Conservation (phyloP, 2,888 invertebrate genomes). For the Lordiphosa fenestrarum region DNA sequence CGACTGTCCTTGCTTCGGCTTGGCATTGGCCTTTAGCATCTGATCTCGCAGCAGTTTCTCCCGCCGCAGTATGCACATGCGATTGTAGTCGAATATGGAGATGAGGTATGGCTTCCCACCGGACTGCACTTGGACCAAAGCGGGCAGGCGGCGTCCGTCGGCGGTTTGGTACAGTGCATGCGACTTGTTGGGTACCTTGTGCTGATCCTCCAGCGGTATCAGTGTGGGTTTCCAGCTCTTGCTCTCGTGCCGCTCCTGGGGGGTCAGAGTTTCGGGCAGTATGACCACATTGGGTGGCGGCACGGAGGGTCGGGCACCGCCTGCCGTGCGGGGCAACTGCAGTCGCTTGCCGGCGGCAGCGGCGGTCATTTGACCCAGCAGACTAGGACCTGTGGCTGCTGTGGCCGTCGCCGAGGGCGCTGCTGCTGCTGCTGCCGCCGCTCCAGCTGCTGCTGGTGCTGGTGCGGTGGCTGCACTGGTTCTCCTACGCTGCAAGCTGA, state of each 20-base stretch:
- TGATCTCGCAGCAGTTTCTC: conserved; percentile 85
- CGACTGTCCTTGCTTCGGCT: conserved; percentile 19
- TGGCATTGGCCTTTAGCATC: conserved; percentile 69
- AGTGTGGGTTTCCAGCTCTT: conserved; percentile 88
- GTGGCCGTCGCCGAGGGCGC: not conserved
- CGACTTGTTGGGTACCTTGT: conserved; percentile 66
- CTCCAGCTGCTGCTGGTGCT: not conserved
- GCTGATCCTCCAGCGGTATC: conserved; percentile 84
- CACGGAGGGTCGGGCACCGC: conserved; percentile 53
- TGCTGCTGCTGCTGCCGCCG: conserved; percentile 66
- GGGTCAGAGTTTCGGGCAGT: conserved; percentile 77
- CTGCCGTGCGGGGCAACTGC: conserved; percentile 73
- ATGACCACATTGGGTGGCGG: conserved; percentile 77
- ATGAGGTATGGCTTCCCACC: conserved; percentile 90
- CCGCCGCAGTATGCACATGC: conserved; percentile 87
- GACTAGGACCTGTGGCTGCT: conserved; percentile 9
- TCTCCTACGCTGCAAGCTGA: conserved; percentile 82
- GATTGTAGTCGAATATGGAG: conserved; percentile 89
- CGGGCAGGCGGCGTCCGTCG: conserved; percentile 83
- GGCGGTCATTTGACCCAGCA: conserved; percentile 15
- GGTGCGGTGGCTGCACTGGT: conserved; percentile 70
- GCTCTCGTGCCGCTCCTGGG: conserved; percentile 80
- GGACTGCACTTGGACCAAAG: conserved; percentile 87
- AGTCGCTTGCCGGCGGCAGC: conserved; percentile 29
- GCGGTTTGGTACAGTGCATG: conserved; percentile 82